Evolutionary conservation across 2,797 vertebrate genomes (phyloP).

Genomic region (Rhyacichthys aspro): DNA sequence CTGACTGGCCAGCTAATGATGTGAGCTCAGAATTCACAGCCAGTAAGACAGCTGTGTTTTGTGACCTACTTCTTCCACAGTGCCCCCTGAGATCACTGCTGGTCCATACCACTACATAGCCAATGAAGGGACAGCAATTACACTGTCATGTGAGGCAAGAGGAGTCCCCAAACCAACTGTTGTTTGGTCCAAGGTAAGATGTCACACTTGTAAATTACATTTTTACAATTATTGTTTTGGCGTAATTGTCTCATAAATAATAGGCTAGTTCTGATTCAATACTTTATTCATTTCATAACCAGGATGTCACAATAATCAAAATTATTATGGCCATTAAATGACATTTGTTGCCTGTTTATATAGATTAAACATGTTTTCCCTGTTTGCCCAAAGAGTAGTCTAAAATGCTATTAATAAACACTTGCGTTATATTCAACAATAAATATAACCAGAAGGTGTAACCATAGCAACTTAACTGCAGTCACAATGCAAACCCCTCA

Average conservation of each 20-base stretch:
- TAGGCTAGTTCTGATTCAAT: constrained; percentile 14
- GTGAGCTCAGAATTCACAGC: constrained; percentile 20
- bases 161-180: constrained; percentile 85
- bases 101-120: constrained; percentile 83
- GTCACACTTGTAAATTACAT: constrained; percentile 24
- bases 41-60: constrained; percentile 69
- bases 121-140: constrained; percentile 81
- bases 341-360: neutral
- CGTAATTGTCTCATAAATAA: constrained; percentile 34
- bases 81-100: constrained; percentile 86
- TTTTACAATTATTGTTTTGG: constrained; percentile 37
- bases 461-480: constrained; percentile 58
- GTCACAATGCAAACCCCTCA: constrained; percentile 34
- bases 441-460: constrained; percentile 49
- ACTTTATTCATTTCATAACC: no score
- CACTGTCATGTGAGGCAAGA: constrained; percentile 81
- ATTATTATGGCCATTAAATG: no score
- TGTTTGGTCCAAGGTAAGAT: constrained; percentile 89
- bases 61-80: constrained; percentile 74
- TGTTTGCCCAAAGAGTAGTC: constrained; percentile 3
- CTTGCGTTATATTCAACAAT: constrained; percentile 49
- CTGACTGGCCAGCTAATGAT: constrained; percentile 46
- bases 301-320: no score
- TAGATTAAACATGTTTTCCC: constrained; percentile 9
- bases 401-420: constrained; percentile 21